These are phyloP conservation scores for Scalopus aquaticus DNA, from an alignment of 2,113 vertebrate genomes.

Conservation along the genomic window DNA sequence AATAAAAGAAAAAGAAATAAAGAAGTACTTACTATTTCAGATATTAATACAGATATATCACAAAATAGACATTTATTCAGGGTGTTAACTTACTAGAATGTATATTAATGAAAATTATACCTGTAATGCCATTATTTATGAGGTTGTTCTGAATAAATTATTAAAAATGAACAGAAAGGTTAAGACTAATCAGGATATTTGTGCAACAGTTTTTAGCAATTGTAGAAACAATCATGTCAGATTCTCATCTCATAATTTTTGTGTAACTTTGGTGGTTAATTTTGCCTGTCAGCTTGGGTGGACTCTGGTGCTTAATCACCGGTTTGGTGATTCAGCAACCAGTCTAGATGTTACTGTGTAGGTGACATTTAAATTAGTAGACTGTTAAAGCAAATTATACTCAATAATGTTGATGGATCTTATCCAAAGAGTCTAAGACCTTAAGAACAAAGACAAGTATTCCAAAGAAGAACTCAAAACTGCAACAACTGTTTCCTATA, in stretches of 20 bases:
- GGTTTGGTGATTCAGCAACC: background rate
- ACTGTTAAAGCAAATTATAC: too few relatives aligned
- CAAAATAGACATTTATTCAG: background rate
- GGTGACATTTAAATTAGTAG: too few relatives aligned
- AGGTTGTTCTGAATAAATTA: background rate
- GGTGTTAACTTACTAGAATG: background rate
- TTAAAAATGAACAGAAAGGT: background rate
- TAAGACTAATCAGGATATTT: background rate
- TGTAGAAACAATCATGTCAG: background rate
- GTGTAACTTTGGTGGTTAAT: background rate
- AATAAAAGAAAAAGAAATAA: too few relatives aligned
- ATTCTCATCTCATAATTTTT: background rate
- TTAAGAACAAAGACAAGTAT: background rate
- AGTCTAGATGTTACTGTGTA: too few relatives aligned
- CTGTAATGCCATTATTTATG: background rate
- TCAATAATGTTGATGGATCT: background rate
- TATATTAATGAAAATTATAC: background rate
- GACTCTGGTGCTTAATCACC: background rate
- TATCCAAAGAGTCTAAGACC: background rate
- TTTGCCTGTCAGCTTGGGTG: background rate
- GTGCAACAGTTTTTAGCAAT: background rate
- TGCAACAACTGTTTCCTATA: background rate
- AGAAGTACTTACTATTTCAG: background rate
- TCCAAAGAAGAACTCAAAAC: background rate
- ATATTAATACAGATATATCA: background rate